Conservation (phyloP, 2,888 invertebrate species). For the Tipula vernalis region DNA sequence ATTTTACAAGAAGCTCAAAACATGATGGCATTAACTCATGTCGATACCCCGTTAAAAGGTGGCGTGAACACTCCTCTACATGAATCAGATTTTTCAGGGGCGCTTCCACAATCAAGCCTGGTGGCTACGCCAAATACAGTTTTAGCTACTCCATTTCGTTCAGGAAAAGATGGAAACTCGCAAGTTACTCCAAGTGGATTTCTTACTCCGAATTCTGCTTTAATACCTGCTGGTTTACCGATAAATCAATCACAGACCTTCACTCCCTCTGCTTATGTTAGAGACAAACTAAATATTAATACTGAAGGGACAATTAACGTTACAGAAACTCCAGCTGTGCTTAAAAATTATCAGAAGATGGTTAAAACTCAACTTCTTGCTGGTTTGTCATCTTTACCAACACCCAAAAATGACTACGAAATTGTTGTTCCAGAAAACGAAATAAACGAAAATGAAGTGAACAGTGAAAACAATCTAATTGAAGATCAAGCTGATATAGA, state of each 20-base stretch:
- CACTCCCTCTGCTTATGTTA: conserved; percentile 57
- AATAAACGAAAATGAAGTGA: conserved; percentile 37
- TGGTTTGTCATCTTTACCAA: conserved; percentile 69
- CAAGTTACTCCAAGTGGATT: conserved; percentile 45
- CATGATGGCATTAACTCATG: conserved; percentile 94
- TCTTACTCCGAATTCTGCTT: conserved; percentile 40
- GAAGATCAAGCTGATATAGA: conserved; percentile 86
- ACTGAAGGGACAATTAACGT: conserved; percentile 65
- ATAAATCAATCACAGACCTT: conserved; percentile 25
- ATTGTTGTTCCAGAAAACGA: conserved; percentile 90
- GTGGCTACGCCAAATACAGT: conserved; percentile 85
- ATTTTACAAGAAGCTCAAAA: conserved; percentile 94
- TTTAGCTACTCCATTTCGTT: conserved; percentile 73
- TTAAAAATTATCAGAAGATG: conserved; percentile 55
- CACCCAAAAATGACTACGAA: conserved; percentile 95
- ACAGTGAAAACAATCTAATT: conserved; percentile 36
- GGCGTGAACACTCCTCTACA: conserved; percentile 90
- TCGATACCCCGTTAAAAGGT: conserved; percentile 93
- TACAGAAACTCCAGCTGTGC: conserved; percentile 56
- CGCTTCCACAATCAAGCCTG: conserved; percentile 56
- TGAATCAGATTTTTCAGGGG: conserved; percentile 77
- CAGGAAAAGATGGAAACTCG: conserved; percentile 14
- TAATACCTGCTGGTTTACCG: conserved; percentile 17
- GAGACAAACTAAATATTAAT: conserved; percentile 93
- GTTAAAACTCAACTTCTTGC: conserved; percentile 61